phyloP scores from a whole-genome alignment of 2,797 vertebrate species.

The Gambusia yucatana region DNA sequence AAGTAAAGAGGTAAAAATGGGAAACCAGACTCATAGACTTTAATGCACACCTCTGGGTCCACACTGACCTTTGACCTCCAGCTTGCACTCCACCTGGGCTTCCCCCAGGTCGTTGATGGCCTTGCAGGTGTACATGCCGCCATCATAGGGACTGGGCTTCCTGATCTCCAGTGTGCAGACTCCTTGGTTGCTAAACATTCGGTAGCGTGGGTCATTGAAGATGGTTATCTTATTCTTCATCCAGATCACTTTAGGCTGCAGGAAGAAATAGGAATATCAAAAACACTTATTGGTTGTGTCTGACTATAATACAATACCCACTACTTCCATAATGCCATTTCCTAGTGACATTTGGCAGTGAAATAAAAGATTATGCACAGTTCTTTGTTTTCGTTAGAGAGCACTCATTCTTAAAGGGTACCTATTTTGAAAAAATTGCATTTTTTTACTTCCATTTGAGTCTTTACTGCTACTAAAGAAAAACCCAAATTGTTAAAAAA shows the following conservation, averaged over 20 bases:
- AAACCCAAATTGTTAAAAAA: too few relatives aligned
- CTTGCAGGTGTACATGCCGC: slow-evolving; percentile 91
- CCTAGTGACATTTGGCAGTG: background rate
- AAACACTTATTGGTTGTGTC: background rate
- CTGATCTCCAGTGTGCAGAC: slow-evolving; percentile 97
- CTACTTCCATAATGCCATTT: background rate
- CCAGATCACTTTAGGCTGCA: slow-evolving; percentile 95
- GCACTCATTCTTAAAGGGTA: background rate
- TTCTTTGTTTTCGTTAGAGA: background rate
- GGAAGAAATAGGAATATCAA: slow-evolving; percentile 31
- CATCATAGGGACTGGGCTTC: slow-evolving; percentile 94
- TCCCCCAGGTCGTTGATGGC: slow-evolving; percentile 93
- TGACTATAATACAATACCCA: background rate
- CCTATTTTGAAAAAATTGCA: too few relatives aligned
- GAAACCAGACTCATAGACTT: slow-evolving; percentile 46
- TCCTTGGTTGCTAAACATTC: slow-evolving; percentile 98
- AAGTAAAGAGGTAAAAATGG: slow-evolving; percentile 21
- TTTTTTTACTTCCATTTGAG: too few relatives aligned
- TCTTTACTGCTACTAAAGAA: too few relatives aligned
- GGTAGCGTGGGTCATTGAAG: slow-evolving; percentile 91
- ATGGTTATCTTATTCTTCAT: slow-evolving; percentile 97
- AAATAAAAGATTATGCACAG: background rate
- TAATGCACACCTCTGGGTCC: slow-evolving; percentile 19
- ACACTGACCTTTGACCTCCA: slow-evolving; percentile 96
- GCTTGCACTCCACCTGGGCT: slow-evolving; percentile 94